Evolutionary conservation across 2,888 invertebrate species (phyloP).

Genomic region (Amiota communis): DNA sequence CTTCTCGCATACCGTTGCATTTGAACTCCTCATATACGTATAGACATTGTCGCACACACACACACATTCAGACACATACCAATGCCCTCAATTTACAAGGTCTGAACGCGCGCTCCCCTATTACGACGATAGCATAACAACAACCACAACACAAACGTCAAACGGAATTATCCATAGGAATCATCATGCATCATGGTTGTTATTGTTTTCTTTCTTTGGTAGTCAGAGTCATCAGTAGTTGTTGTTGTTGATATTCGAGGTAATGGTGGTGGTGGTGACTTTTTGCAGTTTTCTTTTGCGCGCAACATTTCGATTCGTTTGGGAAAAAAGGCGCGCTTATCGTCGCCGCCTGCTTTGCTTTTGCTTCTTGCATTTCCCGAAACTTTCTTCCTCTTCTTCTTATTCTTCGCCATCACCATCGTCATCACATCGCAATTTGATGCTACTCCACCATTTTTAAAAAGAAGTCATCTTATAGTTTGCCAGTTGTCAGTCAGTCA

Average conservation of each 20-base stretch:
- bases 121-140: background rate
- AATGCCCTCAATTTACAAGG: slow-evolving; percentile 8
- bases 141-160: slow-evolving; percentile 2
- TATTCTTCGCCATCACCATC: background rate
- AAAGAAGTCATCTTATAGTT: background rate
- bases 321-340: slow-evolving; percentile 3
- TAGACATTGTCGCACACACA: background rate
- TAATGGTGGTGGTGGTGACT: background rate
- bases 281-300: background rate
- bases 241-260: background rate
- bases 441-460: slow-evolving; percentile 18
- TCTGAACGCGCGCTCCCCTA: background rate
- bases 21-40: background rate
- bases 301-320: background rate
- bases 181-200: too few relatives aligned
- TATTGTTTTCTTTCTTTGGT: too few relatives aligned
- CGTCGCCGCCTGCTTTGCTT: background rate
- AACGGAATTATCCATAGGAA: slow-evolving; percentile 11
- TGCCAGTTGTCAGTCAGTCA: background rate
- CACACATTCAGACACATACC: too few relatives aligned
- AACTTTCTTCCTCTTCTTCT: background rate
- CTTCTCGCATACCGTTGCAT: slow-evolving; percentile 3
- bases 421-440: too few relatives aligned
- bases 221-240: background rate
- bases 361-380: background rate